A percentile compares a stretch with the other conserved stretches of the same genome.
Conservation (phyloP, 2,888 invertebrate genomes). For the Leptopterna dolabrata region DNA sequence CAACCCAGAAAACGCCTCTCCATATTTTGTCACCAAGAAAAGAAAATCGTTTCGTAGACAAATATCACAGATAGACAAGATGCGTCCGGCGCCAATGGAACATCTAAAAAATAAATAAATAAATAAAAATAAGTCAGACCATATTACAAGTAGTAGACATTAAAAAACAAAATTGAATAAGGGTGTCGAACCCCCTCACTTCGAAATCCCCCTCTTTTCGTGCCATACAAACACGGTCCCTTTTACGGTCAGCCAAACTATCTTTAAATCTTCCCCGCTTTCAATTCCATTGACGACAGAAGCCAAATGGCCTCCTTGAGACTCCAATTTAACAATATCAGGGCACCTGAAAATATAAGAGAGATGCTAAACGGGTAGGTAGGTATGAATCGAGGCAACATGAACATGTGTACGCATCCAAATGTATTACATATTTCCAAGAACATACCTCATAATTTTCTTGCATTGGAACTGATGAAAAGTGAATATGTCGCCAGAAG, state of each 20-base stretch:
- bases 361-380: too few species aligned
- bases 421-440: not conserved
- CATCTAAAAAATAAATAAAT: constrained; percentile 67
- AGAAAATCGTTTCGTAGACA: constrained; percentile 72
- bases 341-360: not conserved
- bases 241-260: constrained; percentile 72
- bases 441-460: constrained; percentile 73
- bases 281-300: constrained; percentile 27
- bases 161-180: not conserved
- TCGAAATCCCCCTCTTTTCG: constrained; percentile 67
- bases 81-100: constrained; percentile 74
- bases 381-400: not conserved
- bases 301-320: constrained; percentile 25
- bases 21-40: constrained; percentile 74
- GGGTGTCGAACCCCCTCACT: constrained; percentile 62
- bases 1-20: constrained; percentile 75
- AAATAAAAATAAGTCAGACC: not conserved
- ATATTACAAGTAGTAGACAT: not conserved
- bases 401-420: too few species aligned
- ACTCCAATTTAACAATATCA: constrained; percentile 25
- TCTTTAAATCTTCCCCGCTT: constrained; percentile 68
- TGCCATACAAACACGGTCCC: constrained; percentile 79
- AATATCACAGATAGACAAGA: constrained; percentile 72
- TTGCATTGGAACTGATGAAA: constrained; percentile 78
- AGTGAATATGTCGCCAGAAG: constrained; percentile 75